Base-by-base conservation (phyloP, 1,140 invertebrate genomes). In the Caerostris darwini region DNA sequence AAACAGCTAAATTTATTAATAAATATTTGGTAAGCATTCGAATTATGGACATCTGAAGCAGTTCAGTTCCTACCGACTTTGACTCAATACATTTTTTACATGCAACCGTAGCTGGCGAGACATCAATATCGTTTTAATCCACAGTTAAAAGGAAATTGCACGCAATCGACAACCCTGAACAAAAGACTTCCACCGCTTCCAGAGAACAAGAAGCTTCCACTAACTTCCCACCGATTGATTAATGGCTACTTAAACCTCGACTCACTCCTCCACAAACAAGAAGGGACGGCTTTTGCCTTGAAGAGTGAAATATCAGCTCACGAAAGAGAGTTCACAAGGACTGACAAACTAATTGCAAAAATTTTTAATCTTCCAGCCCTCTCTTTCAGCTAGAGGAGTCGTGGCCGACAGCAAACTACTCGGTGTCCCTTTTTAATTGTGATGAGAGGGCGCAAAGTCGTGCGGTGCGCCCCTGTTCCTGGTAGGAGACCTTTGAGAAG, bases 391-490 rank as follows among this genome's bases (percentile, higher is more conserved):
- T 67, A n/a, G n/a, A 56, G 50, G 50, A 56, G 50, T 85, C 54
- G 19, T 59, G 56, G 85, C 85, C 61, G 61, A 64, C 57, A 87
- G 85, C 57, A 14, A n/a, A 85, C 34, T n/a, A 58, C 82, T 57
- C 57, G 69, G 34, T 89, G 12, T 69, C 17, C n/a, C 87, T 89
- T 89, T 89, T 89, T 89, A 89, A 89, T 89, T 89, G 87, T 61
- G 59, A 12, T 56, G 87, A 83, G 61, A 64, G 61, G 58, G 50
- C 53, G 50, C 82, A 54, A 57, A 8, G 56, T 56, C 5, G 34
- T 83, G 50, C 56, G 81, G 54, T 54, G 56, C n/a, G 50, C 53
- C 50, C 34, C 17, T 56, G 14, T 56, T 17, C 81, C 81, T 14
- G 3, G 14, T 19, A 3, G 34, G n/a, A 17, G 8, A 17, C 59